phyloP scores from a whole-genome alignment of 2,797 vertebrate species.

The Enteromius thamalakanensis region DNA sequence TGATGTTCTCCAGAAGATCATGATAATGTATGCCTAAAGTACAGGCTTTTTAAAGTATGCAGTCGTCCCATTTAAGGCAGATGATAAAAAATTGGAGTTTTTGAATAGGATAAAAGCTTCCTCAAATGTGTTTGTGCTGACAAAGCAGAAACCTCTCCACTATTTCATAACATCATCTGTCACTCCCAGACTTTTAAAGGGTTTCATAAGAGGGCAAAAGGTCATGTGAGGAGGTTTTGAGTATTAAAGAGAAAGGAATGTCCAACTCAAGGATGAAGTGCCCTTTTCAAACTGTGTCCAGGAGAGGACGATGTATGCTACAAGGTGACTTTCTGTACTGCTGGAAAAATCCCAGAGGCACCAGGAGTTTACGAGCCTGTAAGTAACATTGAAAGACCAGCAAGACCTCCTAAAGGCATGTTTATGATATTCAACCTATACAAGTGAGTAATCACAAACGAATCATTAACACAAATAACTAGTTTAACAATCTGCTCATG shows the following conservation, averaged over 20 bases:
- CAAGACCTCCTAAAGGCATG: conserved; percentile 38
- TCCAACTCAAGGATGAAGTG: not conserved
- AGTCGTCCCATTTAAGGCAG: not conserved
- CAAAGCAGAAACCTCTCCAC: not conserved
- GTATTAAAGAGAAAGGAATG: conserved; percentile 14
- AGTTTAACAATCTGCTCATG: not conserved
- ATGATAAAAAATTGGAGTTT: not conserved
- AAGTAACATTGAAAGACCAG: conserved; percentile 53
- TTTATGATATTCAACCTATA: conserved; percentile 41
- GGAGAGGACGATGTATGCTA: conserved; percentile 48
- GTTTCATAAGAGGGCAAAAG: not conserved
- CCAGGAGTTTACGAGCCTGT: conserved; percentile 46
- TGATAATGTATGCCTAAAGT: not conserved
- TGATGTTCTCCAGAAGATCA: conserved; percentile 3
- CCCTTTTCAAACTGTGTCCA: conserved; percentile 30
- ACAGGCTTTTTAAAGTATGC: not conserved
- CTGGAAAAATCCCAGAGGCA: conserved; percentile 56
- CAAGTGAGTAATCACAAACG: conserved; percentile 24
- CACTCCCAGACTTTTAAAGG: conserved; percentile 1
- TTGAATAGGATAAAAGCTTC: conserved; percentile 7
- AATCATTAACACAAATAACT: conserved; percentile 51
- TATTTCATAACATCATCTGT: not conserved
- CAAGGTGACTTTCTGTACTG: conserved; percentile 57
- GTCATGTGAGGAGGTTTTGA: conserved; percentile 17
- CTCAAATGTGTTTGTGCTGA: not conserved